Evolutionary conservation across 2,888 invertebrate genomes (phyloP), one percentile per base, ranked within the genome.

Genomic region (Terebella lapidaria): DNA sequence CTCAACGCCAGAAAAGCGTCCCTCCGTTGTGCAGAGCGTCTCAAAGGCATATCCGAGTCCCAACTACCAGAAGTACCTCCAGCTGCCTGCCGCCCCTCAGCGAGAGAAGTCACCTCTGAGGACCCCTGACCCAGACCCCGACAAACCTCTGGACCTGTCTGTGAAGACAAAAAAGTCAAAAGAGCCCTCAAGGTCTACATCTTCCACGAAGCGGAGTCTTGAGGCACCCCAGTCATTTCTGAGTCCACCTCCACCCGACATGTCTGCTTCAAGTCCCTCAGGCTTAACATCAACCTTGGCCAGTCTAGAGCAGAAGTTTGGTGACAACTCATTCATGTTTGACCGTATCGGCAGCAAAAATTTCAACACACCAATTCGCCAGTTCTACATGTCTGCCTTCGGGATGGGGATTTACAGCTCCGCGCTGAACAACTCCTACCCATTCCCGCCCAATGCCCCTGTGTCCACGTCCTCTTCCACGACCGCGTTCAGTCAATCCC

Each of bases 301-400:
- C 18, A 63, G 56, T 51, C 54, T 67, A 46, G 63, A 66, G 55
- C 59, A 67, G 52, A 58, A 62, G 46, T 67, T 67, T 47, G 67
- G 67, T 2, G 66, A 62, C 29, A 58, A 67, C 29, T 66, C 67
- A 5, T 29, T 29, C 24, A 54, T 65, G 22, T 35, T 64, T 4
- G 62, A 64, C 28, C 49, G 57, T 15, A 54, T 57, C 25, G 61
- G 64, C 15, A 35, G 27, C 10, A 60, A 56, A 51, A 22, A 42
- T 5, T 35, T 25, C 24, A 46, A 27, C 20, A 24, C 47, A 1
- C 45, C 53, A 10, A 46, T 27, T 20, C 59, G 59, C 24, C 47
- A 47, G 22, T 52, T 56, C 30, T 56, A 56, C n/a, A 60, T 58
- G 28, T 60, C 60, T 5, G 56, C 61, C 1, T 61, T 66, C 24